Conservation (phyloP, 2,888 invertebrate genomes). For the Oeneis ivallda region DNA sequence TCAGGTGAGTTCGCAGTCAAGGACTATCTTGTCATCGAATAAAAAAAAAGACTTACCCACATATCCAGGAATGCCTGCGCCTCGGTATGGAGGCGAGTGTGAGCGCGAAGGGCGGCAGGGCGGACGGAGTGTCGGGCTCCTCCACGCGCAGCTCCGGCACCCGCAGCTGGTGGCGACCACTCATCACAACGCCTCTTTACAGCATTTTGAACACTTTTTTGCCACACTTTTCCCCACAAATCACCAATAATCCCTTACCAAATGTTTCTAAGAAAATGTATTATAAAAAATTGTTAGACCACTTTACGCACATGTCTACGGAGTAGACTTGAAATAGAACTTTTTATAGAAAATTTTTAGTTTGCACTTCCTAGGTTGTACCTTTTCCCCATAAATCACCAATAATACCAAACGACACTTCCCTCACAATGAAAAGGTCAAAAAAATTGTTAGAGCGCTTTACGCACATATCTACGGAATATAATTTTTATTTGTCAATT, state of each 20-base stretch:
- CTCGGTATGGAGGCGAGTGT: conserved; percentile 82
- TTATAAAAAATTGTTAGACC: not conserved
- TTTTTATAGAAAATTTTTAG: not conserved
- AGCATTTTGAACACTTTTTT: conserved; percentile 27
- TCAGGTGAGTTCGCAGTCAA: too few relatives aligned
- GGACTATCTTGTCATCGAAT: too few relatives aligned
- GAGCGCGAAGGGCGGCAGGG: conserved; percentile 70
- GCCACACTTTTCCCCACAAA: not conserved
- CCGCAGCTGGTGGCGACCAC: conserved; percentile 80
- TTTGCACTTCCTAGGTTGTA: conserved; percentile 7
- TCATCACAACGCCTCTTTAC: conserved; percentile 76
- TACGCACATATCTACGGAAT: not conserved
- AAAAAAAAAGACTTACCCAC: conserved; percentile 82
- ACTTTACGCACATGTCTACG: not conserved
- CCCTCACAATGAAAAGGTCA: not conserved
- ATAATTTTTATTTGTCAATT: too few relatives aligned
- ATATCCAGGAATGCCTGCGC: conserved; percentile 89
- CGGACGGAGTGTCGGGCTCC: conserved; percentile 69
- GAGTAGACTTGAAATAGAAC: not conserved
- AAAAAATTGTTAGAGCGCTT: not conserved
- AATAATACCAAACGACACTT: not conserved
- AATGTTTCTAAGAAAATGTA: not conserved
- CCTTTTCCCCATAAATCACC: too few relatives aligned
- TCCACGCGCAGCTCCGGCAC: conserved; percentile 86
- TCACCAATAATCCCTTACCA: not conserved